These are phyloP conservation scores for Avahi laniger DNA, from an alignment of 2,797 vertebrate species.

Conservation along the genomic window DNA sequence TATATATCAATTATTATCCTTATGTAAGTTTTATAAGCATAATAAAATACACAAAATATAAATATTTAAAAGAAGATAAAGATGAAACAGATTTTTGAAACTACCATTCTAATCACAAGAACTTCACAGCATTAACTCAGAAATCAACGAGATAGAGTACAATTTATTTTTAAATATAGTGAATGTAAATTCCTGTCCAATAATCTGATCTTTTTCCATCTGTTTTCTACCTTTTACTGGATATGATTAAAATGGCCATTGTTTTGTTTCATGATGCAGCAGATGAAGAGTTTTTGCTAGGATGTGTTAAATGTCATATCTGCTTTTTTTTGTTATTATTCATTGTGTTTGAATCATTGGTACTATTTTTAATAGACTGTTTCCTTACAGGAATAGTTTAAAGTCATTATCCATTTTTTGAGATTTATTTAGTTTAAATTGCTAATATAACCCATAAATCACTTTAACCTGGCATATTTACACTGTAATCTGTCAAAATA, in stretches of 20 bases:
- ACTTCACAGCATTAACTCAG: neutral
- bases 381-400: constrained; percentile 10
- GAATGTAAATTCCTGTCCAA: neutral
- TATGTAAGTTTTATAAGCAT: neutral
- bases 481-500: neutral
- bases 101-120: neutral
- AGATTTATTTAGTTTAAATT: neutral
- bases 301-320: neutral
- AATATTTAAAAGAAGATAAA: neutral
- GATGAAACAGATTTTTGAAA: neutral
- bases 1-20: neutral
- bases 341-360: neutral
- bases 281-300: neutral
- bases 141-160: neutral
- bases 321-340: neutral
- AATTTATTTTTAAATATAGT: neutral
- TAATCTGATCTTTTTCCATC: neutral
- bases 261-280: neutral
- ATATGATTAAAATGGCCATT: neutral
- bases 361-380: constrained; percentile 9
- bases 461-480: neutral
- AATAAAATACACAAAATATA: neutral
- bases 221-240: neutral
- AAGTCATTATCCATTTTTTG: neutral
- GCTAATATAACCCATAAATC: neutral